phyloP scores from a whole-genome alignment of 2,113 vertebrate species.

The Perca schrenkii region DNA sequence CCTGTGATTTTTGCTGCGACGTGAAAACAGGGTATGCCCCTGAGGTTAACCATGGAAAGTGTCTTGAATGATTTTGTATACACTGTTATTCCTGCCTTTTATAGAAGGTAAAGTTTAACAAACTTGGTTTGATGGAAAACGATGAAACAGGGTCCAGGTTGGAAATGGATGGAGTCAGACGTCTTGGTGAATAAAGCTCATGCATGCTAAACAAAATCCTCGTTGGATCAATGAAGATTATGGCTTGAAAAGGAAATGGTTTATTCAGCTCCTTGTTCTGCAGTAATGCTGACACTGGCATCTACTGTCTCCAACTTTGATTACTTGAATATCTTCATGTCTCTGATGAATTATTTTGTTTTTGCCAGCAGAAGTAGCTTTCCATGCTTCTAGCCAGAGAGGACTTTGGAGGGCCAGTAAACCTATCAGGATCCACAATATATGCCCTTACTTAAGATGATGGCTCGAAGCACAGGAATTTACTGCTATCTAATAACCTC shows the following conservation, averaged over 20 bases:
- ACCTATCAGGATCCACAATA: slow-evolving; percentile 66
- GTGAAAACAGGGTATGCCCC: background rate
- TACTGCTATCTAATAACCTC: slow-evolving; percentile 71
- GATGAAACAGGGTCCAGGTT: background rate
- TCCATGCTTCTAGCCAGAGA: slow-evolving; percentile 61
- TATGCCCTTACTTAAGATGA: slow-evolving; percentile 66
- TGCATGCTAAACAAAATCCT: slow-evolving; percentile 31
- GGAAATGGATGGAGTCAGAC: slow-evolving; percentile 9
- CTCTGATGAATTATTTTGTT: slow-evolving; percentile 71
- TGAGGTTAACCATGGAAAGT: background rate
- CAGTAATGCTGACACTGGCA: slow-evolving; percentile 45
- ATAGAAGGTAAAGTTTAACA: slow-evolving; percentile 5
- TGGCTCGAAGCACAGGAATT: slow-evolving; percentile 62
- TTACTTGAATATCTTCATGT: slow-evolving; percentile 53
- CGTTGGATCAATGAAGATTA: slow-evolving; percentile 38
- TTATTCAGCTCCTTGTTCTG: slow-evolving; percentile 33
- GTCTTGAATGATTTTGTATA: slow-evolving; percentile 5
- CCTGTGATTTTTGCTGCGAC: background rate
- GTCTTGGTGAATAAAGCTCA: slow-evolving; percentile 3
- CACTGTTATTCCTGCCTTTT: background rate
- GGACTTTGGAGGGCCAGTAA: slow-evolving; percentile 65
- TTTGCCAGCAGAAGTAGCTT: slow-evolving; percentile 69
- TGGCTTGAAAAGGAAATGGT: background rate
- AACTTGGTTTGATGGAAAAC: slow-evolving; percentile 27
- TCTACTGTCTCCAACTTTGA: slow-evolving; percentile 52